Evolutionary conservation across 1,140 invertebrate species (phyloP), one percentile per base, ranked within the genome.

Genomic region (Heliconius nattereri): DNA sequence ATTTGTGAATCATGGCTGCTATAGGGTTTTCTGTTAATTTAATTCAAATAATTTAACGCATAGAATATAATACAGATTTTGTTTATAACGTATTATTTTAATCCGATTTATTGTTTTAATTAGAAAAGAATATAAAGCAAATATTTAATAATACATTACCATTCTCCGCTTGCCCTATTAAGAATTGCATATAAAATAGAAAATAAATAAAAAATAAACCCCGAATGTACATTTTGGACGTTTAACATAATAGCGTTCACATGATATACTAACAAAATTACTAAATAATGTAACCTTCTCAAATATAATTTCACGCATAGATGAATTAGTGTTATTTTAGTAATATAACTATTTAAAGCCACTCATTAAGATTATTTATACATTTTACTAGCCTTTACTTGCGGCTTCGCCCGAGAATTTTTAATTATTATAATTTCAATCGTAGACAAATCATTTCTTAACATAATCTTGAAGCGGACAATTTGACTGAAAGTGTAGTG

Each of bases 11-110:
- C 2, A 92, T 81, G 1, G 82, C 72, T 23, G 83, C 84, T 45
- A 93, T 81, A 5, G 88, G 86, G 35, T 83, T 93, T 35, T 92
- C 90, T 92, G 78, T 29, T 66, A 11, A 66, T 60, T 9, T 0
- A 60, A 60, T 23, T 23, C 7, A 23, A 11, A 60, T 23, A 60
- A 11, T 16, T 45, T 45, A n/a, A n/a, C n/a, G n/a, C n/a, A n/a
- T n/a, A n/a, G n/a, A 45, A 45, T 45, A 45, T 16, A 45, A 45
- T 45, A 45, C 40, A 45, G 13, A 45, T 45, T 45, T 35, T 35
- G 1, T 35, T 35, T 32, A 32, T 32, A 6, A 32, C 32, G 32
- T 32, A 32, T 29, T 0, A 2, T 29, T 29, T 29, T 29, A 29
- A 29, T 29, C 29, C 2, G 29, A 29, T 29, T 29, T 29, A 29